Evolutionary conservation across 2,888 invertebrate genomes (phyloP).

Genomic region (Malthinus flaveolus): DNA sequence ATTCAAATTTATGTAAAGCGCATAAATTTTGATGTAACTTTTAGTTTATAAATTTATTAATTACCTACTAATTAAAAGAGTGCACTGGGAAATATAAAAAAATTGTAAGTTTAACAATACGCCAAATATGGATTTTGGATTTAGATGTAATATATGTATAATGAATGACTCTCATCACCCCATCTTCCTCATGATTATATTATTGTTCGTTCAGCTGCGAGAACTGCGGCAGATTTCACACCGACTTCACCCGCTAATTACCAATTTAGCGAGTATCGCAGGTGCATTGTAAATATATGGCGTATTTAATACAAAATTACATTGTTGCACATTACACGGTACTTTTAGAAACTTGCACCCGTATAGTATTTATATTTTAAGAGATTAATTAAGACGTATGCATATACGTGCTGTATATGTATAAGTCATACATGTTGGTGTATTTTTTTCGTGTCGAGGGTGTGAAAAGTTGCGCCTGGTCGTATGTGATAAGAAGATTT

Average conservation of each 20-base stretch:
- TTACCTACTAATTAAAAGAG: too few relatives aligned
- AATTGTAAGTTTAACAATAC: too few relatives aligned
- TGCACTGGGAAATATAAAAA: too few relatives aligned
- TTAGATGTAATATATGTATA: slow-evolving; percentile 15
- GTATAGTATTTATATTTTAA: neutral
- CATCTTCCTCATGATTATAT: slow-evolving; percentile 46
- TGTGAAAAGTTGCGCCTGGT: slow-evolving; percentile 28
- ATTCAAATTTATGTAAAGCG: too few relatives aligned
- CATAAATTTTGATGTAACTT: too few relatives aligned
- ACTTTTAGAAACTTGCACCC: neutral
- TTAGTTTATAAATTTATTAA: too few relatives aligned
- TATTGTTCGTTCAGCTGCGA: slow-evolving; percentile 53
- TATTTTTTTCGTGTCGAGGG: slow-evolving; percentile 14
- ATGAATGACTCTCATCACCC: slow-evolving; percentile 19
- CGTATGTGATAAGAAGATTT: slow-evolving; percentile 31
- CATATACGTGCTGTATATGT: neutral
- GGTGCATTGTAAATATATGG: slow-evolving; percentile 48
- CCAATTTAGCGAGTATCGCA: slow-evolving; percentile 52
- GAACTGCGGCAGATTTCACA: slow-evolving; percentile 55
- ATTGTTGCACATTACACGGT: slow-evolving; percentile 48
- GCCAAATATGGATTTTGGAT: neutral
- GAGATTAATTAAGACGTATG: neutral
- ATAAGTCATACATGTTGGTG: slow-evolving; percentile 37
- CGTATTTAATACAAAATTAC: slow-evolving; percentile 50
- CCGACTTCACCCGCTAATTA: slow-evolving; percentile 56